Percentiles rank a stretch among this genome's conserved stretches.
Evolutionary conservation across 2,113 vertebrate species (phyloP).

Genomic region (Thalassoma bifasciatum): DNA sequence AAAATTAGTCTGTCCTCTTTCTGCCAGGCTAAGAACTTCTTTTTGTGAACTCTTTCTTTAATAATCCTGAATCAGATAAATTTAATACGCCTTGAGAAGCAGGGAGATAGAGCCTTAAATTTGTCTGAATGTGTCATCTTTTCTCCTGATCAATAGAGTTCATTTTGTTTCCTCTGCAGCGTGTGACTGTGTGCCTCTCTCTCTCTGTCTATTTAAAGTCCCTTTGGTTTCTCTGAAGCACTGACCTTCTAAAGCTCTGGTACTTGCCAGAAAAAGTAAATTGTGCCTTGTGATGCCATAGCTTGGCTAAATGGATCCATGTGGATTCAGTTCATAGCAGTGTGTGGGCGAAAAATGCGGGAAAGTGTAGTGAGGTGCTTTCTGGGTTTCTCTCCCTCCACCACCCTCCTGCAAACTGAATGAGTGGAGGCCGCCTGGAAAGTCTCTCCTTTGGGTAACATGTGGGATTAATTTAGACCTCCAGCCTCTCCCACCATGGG

Average conservation of each 20-base stretch:
- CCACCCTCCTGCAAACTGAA: slow-evolving; percentile 34
- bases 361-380: slow-evolving; percentile 67
- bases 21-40: slow-evolving; percentile 1
- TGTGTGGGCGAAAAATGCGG: slow-evolving; percentile 76
- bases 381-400: slow-evolving; percentile 36
- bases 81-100: not conserved
- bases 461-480: slow-evolving; percentile 84
- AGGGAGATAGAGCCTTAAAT: not conserved
- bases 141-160: slow-evolving; percentile 17
- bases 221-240: slow-evolving; percentile 44
- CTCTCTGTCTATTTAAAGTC: slow-evolving; percentile 47
- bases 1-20: slow-evolving; percentile 28
- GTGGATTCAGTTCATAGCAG: slow-evolving; percentile 64
- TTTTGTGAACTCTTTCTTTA: slow-evolving; percentile 16
- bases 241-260: slow-evolving; percentile 39
- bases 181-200: slow-evolving; percentile 24
- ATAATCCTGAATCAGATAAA: slow-evolving; percentile 3
- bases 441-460: slow-evolving; percentile 72
- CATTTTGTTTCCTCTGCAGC: slow-evolving; percentile 15
- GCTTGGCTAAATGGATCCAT: slow-evolving; percentile 73
- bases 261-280: slow-evolving; percentile 53
- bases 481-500: slow-evolving; percentile 73
- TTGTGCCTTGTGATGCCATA: slow-evolving; percentile 64
- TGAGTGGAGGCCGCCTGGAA: slow-evolving; percentile 54
- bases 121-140: slow-evolving; percentile 21